These are phyloP conservation scores for Yoshiicerus persimilis DNA, from an alignment of 1,140 invertebrate species.

Conservation along the genomic window DNA sequence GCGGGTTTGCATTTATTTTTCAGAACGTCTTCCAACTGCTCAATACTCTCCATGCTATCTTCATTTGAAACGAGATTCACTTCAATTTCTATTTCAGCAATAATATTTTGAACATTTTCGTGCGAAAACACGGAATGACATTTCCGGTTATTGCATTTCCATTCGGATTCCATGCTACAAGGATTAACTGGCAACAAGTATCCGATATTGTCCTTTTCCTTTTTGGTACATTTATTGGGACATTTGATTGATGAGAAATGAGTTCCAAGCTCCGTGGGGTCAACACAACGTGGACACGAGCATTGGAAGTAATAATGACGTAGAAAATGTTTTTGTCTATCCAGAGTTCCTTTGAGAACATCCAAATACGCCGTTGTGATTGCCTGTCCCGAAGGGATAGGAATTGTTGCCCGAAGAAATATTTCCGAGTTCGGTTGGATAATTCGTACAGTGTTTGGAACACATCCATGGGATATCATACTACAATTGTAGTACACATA, in stretches of 20 bases:
- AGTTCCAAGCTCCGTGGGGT: constrained; percentile 68
- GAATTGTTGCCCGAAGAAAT: constrained; percentile 57
- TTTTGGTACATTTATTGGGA: constrained; percentile 28
- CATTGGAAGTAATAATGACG: constrained; percentile 74
- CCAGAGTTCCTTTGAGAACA: constrained; percentile 72
- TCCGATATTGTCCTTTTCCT: constrained; percentile 56
- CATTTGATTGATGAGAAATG: constrained; percentile 70
- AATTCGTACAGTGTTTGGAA: constrained; percentile 59
- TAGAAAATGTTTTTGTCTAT: constrained; percentile 64
- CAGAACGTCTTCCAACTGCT: not conserved
- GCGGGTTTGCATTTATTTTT: not conserved
- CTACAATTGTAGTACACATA: constrained; percentile 24
- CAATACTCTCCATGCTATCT: not conserved
- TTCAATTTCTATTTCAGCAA: not conserved
- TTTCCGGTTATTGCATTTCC: constrained; percentile 66
- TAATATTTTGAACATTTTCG: not conserved
- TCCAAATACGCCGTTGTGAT: constrained; percentile 75
- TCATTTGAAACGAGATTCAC: not conserved
- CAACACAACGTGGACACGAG: constrained; percentile 64
- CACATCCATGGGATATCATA: constrained; percentile 67
- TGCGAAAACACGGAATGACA: not conserved
- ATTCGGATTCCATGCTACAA: constrained; percentile 58
- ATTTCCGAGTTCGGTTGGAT: not conserved
- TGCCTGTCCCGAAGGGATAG: constrained; percentile 61
- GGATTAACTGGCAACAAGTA: constrained; percentile 66